These are phyloP conservation scores for Pterostichus niger DNA, from an alignment of 2,888 invertebrate species.

Conservation along the genomic window DNA sequence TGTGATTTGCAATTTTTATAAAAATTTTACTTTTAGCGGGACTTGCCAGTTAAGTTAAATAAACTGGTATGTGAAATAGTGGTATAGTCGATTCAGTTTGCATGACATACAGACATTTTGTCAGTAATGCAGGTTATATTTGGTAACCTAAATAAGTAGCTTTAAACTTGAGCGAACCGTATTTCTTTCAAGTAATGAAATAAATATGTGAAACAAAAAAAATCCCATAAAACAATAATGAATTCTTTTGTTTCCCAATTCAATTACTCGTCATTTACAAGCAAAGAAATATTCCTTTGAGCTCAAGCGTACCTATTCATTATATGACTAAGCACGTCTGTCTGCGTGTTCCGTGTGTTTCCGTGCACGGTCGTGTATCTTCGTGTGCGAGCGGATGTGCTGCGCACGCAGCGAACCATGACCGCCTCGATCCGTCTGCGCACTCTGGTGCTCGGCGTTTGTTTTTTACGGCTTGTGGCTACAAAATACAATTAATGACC, in stretches of 20 bases:
- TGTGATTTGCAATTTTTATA: too few relatives aligned
- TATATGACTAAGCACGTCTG: conserved; percentile 25
- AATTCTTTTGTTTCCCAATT: conserved; percentile 10
- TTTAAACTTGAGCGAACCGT: too few relatives aligned
- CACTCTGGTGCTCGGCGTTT: conserved; percentile 23
- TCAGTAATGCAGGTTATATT: too few relatives aligned
- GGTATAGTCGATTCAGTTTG: too few relatives aligned
- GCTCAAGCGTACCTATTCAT: neutral
- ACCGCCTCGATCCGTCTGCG: neutral
- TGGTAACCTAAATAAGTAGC: too few relatives aligned
- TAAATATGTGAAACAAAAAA: neutral
- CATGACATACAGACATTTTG: too few relatives aligned
- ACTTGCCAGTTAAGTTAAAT: too few relatives aligned
- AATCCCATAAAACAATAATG: neutral
- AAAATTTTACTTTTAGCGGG: too few relatives aligned
- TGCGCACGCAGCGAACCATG: conserved; percentile 4
- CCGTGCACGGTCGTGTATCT: neutral
- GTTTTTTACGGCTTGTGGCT: conserved; percentile 44
- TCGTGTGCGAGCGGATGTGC: conserved; percentile 6
- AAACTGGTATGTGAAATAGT: too few relatives aligned
- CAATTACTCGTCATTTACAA: too few relatives aligned
- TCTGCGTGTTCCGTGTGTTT: neutral
- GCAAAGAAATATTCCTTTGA: neutral
- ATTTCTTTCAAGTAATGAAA: too few relatives aligned
- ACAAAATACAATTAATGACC: conserved; percentile 41